Conservation (phyloP, 1,140 invertebrate genomes). For the Pseudomyrmex flavicornis region DNA sequence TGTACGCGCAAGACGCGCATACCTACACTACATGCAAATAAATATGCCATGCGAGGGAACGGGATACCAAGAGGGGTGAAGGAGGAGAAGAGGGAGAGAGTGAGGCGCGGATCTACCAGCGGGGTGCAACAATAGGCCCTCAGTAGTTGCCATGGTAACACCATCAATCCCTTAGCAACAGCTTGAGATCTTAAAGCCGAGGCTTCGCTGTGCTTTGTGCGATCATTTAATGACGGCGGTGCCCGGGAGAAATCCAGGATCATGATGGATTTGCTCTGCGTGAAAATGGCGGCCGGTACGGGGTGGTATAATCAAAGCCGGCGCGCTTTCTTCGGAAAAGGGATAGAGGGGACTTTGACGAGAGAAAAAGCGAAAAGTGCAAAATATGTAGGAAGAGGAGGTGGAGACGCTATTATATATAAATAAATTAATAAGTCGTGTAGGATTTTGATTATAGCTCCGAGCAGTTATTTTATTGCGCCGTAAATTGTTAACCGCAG, state of each 20-base stretch:
- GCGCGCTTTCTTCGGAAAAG: background rate
- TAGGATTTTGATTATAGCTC: background rate
- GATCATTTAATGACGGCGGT: conserved; percentile 72
- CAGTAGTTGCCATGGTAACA: conserved; percentile 83
- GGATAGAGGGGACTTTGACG: conserved; percentile 9
- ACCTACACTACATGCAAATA: conserved; percentile 82
- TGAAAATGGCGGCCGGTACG: conserved; percentile 27
- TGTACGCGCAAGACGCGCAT: conserved; percentile 71
- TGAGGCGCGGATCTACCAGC: conserved; percentile 68
- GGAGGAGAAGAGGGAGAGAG: background rate
- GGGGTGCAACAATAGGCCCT: conserved; percentile 85
- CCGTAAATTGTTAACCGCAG: conserved; percentile 41
- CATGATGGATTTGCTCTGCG: conserved; percentile 51
- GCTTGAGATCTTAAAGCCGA: conserved; percentile 85
- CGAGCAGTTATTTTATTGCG: conserved; percentile 17
- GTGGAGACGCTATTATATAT: too few species aligned
- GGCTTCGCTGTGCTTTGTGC: conserved; percentile 74
- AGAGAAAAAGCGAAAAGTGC: background rate
- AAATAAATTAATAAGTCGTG: background rate
- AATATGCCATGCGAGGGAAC: conserved; percentile 81
- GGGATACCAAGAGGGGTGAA: conserved; percentile 11
- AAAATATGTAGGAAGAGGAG: too few species aligned
- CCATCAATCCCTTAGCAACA: conserved; percentile 86
- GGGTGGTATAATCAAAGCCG: conserved; percentile 34
- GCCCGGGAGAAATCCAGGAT: conserved; percentile 55